These are phyloP conservation scores for Ornithoptera priamus DNA, from an alignment of 2,888 invertebrate genomes.

Conservation along the genomic window DNA sequence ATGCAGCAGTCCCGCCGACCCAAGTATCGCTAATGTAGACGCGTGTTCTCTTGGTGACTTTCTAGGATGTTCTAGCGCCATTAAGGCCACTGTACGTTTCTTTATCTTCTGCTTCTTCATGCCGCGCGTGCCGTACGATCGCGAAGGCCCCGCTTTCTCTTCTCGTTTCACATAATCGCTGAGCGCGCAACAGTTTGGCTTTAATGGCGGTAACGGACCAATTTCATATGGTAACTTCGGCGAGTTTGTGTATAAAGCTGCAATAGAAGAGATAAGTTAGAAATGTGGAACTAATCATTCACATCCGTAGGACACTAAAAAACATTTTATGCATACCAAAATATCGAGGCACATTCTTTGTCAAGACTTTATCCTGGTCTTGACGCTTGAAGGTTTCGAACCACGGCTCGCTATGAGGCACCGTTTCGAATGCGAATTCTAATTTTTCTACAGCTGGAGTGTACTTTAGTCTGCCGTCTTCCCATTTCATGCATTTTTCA, in stretches of 20 bases:
- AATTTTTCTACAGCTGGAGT: conserved; percentile 80
- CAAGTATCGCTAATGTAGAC: conserved; percentile 90
- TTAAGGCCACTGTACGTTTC: conserved; percentile 54
- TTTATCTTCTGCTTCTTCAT: conserved; percentile 64
- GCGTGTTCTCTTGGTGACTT: conserved; percentile 94
- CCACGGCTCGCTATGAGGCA: conserved; percentile 88
- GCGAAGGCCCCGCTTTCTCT: conserved; percentile 62
- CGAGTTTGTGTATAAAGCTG: conserved; percentile 80
- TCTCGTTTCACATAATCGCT: conserved; percentile 71
- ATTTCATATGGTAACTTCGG: conserved; percentile 89
- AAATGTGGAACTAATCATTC: not conserved
- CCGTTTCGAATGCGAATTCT: conserved; percentile 87
- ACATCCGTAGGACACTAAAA: conserved; percentile 8
- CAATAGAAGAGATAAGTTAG: conserved; percentile 42
- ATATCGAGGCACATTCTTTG: conserved; percentile 80
- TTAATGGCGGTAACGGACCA: conserved; percentile 81
- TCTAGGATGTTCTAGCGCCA: conserved; percentile 82
- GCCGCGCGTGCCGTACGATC: conserved; percentile 67
- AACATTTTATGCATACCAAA: conserved; percentile 66
- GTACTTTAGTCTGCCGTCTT: conserved; percentile 68
- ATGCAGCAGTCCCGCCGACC: conserved; percentile 80
- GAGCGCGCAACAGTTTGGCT: conserved; percentile 77
- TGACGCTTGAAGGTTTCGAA: conserved; percentile 88
- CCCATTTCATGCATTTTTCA: conserved; percentile 72
- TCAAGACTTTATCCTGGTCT: conserved; percentile 84